phyloP scores from a whole-genome alignment of 2,797 vertebrate genomes.

The Linurgus olivaceus region DNA sequence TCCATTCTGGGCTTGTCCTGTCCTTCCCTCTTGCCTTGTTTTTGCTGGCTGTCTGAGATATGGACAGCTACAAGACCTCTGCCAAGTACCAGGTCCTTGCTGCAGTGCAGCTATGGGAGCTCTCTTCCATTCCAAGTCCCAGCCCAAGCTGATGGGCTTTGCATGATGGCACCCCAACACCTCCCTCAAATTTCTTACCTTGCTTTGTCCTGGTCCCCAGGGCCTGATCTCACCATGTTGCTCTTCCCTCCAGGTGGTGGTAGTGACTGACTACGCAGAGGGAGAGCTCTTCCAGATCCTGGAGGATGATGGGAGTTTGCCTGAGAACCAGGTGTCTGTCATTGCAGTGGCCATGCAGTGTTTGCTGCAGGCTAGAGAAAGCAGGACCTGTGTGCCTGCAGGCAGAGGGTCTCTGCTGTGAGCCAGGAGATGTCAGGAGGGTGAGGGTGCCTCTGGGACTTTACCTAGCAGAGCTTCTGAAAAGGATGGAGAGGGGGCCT shows the following conservation, averaged over 20 bases:
- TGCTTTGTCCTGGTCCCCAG: background rate
- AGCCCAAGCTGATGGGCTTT: background rate
- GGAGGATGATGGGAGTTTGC: slow-evolving; percentile 89
- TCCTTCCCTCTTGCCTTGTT: background rate
- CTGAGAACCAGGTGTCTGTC: slow-evolving; percentile 85
- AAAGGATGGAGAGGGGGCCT: background rate
- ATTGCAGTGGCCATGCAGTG: background rate
- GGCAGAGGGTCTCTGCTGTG: background rate
- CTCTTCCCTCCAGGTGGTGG: slow-evolving; percentile 84
- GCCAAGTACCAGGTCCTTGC: background rate
- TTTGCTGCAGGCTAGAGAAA: background rate
- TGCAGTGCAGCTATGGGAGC: background rate
- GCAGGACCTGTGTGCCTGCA: background rate
- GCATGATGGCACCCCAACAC: background rate
- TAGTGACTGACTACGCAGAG: slow-evolving; percentile 96
- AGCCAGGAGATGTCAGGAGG: background rate
- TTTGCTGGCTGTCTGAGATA: background rate
- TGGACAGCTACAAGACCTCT: background rate
- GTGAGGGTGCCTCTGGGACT: background rate
- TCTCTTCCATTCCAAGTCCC: background rate
- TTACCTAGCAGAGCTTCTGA: background rate
- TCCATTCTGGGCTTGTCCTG: background rate
- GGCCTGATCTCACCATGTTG: background rate
- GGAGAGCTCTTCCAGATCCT: slow-evolving; percentile 96
- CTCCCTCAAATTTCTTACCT: background rate